These are phyloP conservation scores for Apostichopus japonicus DNA, from an alignment of 35 echinoderm and acorn worm genomes.

Conservation along the genomic window DNA sequence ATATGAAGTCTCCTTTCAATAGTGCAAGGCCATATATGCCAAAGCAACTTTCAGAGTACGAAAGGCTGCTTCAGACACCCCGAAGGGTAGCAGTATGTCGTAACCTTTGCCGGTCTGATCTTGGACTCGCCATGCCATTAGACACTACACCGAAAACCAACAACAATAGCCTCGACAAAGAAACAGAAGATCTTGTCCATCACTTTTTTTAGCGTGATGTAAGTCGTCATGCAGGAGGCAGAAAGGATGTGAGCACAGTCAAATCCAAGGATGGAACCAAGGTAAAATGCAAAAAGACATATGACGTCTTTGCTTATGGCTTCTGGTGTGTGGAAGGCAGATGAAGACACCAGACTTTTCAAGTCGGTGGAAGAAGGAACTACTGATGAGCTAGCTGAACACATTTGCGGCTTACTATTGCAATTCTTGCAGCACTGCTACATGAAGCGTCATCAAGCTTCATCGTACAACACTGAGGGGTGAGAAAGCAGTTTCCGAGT, in stretches of 20 bases:
- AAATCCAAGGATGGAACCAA: background rate
- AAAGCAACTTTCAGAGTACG: constrained; percentile 58
- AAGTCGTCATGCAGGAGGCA: constrained; percentile 55
- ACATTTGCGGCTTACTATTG: constrained; percentile 33
- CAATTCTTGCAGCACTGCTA: constrained; percentile 67
- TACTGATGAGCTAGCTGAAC: constrained; percentile 35
- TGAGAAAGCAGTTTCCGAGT: constrained; percentile 35
- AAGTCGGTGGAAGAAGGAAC: constrained; percentile 63
- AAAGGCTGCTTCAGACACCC: constrained; percentile 28
- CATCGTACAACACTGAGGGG: constrained; percentile 54
- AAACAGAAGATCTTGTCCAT: constrained; percentile 46
- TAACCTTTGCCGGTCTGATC: constrained; percentile 28
- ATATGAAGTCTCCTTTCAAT: constrained; percentile 49
- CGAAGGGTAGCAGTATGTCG: constrained; percentile 34
- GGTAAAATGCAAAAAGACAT: constrained; percentile 40
- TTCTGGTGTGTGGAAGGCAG: constrained; percentile 58
- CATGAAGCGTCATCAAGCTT: constrained; percentile 57
- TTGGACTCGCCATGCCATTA: background rate
- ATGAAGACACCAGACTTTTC: constrained; percentile 49
- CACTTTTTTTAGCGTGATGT: constrained; percentile 54
- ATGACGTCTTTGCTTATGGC: background rate
- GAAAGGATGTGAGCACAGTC: constrained; percentile 55
- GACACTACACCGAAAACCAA: constrained; percentile 5
- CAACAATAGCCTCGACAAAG: background rate
- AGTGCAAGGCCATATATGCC: constrained; percentile 61